Evolutionary conservation across 2,797 vertebrate species (phyloP), one percentile per base, ranked within the genome.

Genomic region (Tokudaia muenninki): DNA sequence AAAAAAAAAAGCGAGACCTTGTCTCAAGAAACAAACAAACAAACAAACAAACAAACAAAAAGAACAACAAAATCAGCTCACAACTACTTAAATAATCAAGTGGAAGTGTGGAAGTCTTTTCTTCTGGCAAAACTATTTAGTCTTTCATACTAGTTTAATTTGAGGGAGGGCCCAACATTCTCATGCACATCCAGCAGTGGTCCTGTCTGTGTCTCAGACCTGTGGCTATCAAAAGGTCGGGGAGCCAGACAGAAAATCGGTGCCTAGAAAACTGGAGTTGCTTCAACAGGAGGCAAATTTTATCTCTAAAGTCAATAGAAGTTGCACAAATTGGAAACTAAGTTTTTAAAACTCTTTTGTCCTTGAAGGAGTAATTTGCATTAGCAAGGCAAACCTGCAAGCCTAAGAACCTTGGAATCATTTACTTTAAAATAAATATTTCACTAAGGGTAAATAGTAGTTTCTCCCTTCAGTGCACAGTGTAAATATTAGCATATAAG

Each of bases 161-260:
- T 95, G 80, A 50, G 88, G 52, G 47, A 67, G 31, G 17, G 37
- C 9, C 22, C 13, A 72, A 50, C 9, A 90, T 87, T 92, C 75
- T 92, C 75, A 93, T 95, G 83, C 75, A 94, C 75, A 92, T 87
- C 17, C 41, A 81, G n/a, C 19, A 82, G 57, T 87, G 44, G 6
- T 34, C 82, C 17, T n/a, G 37, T 77, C 75, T 92, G 9, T 88
- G 94, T 94, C 87, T 96, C 94, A 47, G 79, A 92, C 92, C 87
- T 94, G 70, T 89, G 90, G 89, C 74, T 89, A 41, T 61, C 47
- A 61, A 97, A 81, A 88, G 52, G 11, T 19, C 57, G 90, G 65
- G 6, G n/a, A 65, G 8, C n/a, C 41, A 94, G 81, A 92, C 72
- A 72, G 87, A 75, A 96, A 95, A 55, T 82, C 52, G 4, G 41